phyloP scores from a whole-genome alignment of 2,113 vertebrate genomes.

The Anguilla japonica region DNA sequence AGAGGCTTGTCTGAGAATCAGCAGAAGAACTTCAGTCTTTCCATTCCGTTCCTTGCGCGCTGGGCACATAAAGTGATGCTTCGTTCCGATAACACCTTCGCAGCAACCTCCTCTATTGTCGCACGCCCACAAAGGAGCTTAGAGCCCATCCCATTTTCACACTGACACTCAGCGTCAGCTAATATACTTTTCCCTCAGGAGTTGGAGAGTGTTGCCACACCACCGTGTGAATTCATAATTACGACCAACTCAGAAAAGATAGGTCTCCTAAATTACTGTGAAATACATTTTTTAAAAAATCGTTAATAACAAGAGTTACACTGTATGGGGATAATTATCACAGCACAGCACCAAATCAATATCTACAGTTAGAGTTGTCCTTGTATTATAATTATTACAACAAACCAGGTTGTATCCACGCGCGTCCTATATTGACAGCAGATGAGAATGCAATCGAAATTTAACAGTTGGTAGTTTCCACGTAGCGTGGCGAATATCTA shows the following conservation, averaged over 20 bases:
- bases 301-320: background rate
- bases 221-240: background rate
- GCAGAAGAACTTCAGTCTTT: background rate
- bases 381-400: no score
- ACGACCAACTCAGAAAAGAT: background rate
- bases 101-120: background rate
- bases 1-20: background rate
- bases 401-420: background rate
- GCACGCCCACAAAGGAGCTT: background rate
- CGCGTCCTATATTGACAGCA: background rate
- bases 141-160: background rate
- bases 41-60: background rate
- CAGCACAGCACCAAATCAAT: no score
- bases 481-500: background rate
- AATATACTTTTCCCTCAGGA: background rate
- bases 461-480: background rate
- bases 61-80: background rate
- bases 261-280: background rate
- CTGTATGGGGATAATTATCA: no score
- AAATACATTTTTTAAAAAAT: background rate
- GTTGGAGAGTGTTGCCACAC: background rate
- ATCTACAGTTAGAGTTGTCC: no score
- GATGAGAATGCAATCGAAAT: background rate
- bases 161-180: background rate
- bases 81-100: conserved; percentile 4